Evolutionary conservation across 23 tunicate genomes (phyloP).

Genomic region (Ascidia mentula): DNA sequence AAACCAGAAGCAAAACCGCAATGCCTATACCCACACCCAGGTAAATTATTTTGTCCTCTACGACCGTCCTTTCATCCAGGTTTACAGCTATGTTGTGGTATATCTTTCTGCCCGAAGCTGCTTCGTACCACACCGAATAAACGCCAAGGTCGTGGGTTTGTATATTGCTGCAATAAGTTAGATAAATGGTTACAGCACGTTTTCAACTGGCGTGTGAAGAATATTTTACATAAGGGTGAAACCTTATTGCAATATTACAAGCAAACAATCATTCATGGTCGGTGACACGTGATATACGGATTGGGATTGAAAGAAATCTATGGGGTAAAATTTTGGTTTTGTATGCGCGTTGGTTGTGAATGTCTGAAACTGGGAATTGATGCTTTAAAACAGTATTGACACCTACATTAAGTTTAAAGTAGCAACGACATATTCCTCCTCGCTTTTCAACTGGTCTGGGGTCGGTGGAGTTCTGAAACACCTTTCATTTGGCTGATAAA

Average conservation of each 20-base stretch:
- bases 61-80: neutral
- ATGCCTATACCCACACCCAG: neutral
- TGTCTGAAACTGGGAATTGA: too few species aligned
- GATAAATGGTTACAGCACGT: too few species aligned
- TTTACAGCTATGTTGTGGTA: neutral
- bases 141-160: neutral
- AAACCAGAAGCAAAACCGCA: neutral
- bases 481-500: neutral
- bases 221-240: too few species aligned
- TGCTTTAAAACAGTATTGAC: too few species aligned
- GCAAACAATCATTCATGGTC: too few species aligned
- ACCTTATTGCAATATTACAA: too few species aligned
- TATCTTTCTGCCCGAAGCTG: neutral
- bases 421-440: neutral
- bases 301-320: too few species aligned
- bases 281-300: too few species aligned
- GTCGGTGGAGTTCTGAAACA: conserved; percentile 6
- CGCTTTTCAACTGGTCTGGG: neutral
- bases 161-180: neutral
- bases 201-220: too few species aligned
- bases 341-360: too few species aligned
- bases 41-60: neutral
- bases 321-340: too few species aligned
- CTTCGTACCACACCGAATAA: neutral
- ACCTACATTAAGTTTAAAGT: neutral